A percentile compares a stretch with the other conserved stretches of the same genome.
These are phyloP conservation scores for Ceratina australensis DNA, from an alignment of 1,140 invertebrate species.

Conservation along the genomic window DNA sequence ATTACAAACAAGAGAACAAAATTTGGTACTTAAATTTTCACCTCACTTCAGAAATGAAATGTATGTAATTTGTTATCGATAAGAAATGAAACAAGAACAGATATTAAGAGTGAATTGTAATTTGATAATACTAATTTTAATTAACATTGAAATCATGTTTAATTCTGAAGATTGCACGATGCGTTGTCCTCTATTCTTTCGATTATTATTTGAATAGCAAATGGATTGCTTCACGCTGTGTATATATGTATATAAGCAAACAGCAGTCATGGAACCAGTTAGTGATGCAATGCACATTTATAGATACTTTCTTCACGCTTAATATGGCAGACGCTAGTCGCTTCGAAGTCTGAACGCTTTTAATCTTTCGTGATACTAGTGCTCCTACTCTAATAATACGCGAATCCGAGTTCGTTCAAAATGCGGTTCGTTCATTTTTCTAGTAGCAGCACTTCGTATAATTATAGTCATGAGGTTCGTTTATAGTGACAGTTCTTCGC, in stretches of 20 bases:
- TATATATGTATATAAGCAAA: conserved; percentile 28
- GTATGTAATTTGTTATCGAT: too few species aligned
- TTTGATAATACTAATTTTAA: background rate
- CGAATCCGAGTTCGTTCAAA: conserved; percentile 23
- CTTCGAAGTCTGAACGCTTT: conserved; percentile 31
- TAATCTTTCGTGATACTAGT: conserved; percentile 8
- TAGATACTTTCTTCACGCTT: conserved; percentile 66
- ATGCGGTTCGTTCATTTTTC: conserved; percentile 73
- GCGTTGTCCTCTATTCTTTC: conserved; percentile 4
- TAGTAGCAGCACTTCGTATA: conserved; percentile 50
- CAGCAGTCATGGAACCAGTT: conserved; percentile 71
- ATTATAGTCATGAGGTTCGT: conserved; percentile 60
- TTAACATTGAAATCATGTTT: background rate
- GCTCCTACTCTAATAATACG: background rate
- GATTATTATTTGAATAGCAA: conserved; percentile 39
- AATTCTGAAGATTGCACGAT: background rate
- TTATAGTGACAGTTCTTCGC: background rate
- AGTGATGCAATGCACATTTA: conserved; percentile 77
- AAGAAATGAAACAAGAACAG: background rate
- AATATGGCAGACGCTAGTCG: conserved; percentile 72
- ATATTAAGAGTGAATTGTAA: background rate
- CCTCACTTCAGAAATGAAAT: too few species aligned
- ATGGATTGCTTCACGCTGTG: conserved; percentile 23
- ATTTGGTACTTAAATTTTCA: background rate
- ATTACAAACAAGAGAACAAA: too few species aligned